phyloP scores from a whole-genome alignment of 2,888 invertebrate genomes.

The Diachrysia chrysitis region DNA sequence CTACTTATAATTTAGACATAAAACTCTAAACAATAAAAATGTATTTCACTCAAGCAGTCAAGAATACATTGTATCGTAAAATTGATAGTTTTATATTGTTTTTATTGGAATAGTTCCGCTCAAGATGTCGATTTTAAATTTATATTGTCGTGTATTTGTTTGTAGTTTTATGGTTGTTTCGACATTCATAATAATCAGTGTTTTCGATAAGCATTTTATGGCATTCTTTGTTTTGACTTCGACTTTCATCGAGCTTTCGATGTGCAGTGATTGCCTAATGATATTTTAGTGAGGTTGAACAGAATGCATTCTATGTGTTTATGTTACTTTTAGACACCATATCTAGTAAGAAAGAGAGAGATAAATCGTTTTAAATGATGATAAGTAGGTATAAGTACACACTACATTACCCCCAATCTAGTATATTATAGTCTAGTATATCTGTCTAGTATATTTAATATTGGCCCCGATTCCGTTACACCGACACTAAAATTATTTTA shows the following conservation, averaged over 20 bases:
- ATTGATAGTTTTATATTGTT: slow-evolving; percentile 36
- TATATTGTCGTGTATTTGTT: slow-evolving; percentile 39
- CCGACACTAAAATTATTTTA: too few species aligned
- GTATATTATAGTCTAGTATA: too few species aligned
- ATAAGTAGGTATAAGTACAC: too few species aligned
- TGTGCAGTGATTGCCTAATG: not conserved
- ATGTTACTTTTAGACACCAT: too few species aligned
- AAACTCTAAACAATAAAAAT: slow-evolving; percentile 53
- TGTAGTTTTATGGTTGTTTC: slow-evolving; percentile 36
- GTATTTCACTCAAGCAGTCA: slow-evolving; percentile 43
- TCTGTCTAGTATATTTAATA: too few species aligned
- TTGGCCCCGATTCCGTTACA: too few species aligned
- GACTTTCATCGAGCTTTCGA: not conserved
- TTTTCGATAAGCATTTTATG: not conserved
- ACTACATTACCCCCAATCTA: too few species aligned
- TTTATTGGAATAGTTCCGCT: slow-evolving; percentile 37
- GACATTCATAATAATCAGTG: slow-evolving; percentile 19
- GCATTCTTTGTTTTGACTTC: not conserved
- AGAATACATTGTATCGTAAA: slow-evolving; percentile 48
- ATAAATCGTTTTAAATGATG: too few species aligned
- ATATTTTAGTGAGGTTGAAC: not conserved
- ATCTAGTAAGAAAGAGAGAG: too few species aligned
- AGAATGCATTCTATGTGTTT: not conserved
- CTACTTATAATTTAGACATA: slow-evolving; percentile 58
- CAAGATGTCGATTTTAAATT: slow-evolving; percentile 48